Evolutionary conservation across 1,140 invertebrate species (phyloP).

Genomic region (Drosophila sproati): DNA sequence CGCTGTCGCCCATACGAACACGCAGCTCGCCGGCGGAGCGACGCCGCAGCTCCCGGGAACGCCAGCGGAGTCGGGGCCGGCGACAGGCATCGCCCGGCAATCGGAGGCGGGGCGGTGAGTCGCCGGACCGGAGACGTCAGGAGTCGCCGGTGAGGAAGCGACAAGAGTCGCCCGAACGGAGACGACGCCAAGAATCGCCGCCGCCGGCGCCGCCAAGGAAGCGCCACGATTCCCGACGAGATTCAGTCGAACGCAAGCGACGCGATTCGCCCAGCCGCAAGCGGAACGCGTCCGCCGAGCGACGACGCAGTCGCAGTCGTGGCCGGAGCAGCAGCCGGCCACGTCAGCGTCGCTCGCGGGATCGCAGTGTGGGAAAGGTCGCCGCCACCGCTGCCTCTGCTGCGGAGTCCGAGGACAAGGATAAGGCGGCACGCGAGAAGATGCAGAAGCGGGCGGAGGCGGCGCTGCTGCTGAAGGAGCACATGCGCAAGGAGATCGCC

Average conservation of each 20-base stretch:
- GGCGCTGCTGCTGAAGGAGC: conserved; percentile 85
- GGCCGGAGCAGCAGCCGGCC: conserved; percentile 58
- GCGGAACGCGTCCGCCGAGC: conserved; percentile 46
- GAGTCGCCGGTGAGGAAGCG: conserved; percentile 14
- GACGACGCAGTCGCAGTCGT: conserved; percentile 59
- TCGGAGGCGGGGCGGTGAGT: background rate
- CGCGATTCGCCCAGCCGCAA: conserved; percentile 31
- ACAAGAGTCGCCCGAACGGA: conserved; percentile 12
- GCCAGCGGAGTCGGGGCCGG: conserved; percentile 54
- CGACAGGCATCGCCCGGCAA: conserved; percentile 42
- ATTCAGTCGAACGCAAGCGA: conserved; percentile 37
- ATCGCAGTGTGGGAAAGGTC: conserved; percentile 53
- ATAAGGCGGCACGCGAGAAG: conserved; percentile 78
- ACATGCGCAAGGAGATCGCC: conserved; percentile 86
- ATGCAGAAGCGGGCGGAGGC: conserved; percentile 85
- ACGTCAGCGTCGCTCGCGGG: conserved; percentile 36
- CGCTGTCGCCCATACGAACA: conserved; percentile 64
- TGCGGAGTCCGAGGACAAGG: conserved; percentile 58
- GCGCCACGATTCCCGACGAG: conserved; percentile 34
- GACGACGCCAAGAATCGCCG: conserved; percentile 14
- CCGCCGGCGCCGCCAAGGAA: background rate
- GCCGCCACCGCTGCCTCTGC: conserved; percentile 39
- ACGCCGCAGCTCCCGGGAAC: conserved; percentile 53
- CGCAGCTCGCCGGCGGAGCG: conserved; percentile 55
- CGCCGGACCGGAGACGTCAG: conserved; percentile 20